Evolutionary conservation across 1,140 invertebrate species (phyloP).

Genomic region (Harlomillsia oculata): DNA sequence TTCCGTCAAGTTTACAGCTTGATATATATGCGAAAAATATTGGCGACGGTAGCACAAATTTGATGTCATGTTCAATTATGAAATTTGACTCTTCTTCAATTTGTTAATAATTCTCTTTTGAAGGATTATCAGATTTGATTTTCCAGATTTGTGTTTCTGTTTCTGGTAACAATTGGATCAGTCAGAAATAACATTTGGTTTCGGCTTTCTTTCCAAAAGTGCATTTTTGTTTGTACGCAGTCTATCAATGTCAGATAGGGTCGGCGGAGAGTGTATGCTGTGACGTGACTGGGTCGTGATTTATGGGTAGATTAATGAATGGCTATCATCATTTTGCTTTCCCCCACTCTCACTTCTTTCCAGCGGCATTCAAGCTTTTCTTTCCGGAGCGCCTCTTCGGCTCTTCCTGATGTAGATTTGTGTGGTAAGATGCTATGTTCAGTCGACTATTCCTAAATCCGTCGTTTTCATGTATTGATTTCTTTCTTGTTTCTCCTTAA

Average conservation of each 20-base stretch:
- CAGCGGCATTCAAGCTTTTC: background rate
- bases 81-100: too few relatives aligned
- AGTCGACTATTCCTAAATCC: background rate
- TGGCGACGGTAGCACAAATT: too few relatives aligned
- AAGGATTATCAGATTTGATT: too few relatives aligned
- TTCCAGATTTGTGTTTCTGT: too few relatives aligned
- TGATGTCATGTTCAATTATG: too few relatives aligned
- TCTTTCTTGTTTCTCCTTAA: background rate
- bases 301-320: slow-evolving; percentile 14
- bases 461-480: background rate
- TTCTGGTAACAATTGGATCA: background rate
- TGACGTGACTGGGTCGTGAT: too few relatives aligned
- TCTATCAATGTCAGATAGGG: too few relatives aligned
- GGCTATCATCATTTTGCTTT: slow-evolving; percentile 11
- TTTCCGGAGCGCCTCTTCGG: background rate
- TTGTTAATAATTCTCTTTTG: too few relatives aligned
- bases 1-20: too few relatives aligned
- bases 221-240: background rate
- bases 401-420: background rate
- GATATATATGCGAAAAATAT: too few relatives aligned
- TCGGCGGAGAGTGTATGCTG: too few relatives aligned
- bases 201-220: background rate
- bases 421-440: background rate
- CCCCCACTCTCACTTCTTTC: background rate
- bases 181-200: background rate